Base-by-base conservation (phyloP, 92 coral and sea anemone genomes). In the Bergia sp. region DNA sequence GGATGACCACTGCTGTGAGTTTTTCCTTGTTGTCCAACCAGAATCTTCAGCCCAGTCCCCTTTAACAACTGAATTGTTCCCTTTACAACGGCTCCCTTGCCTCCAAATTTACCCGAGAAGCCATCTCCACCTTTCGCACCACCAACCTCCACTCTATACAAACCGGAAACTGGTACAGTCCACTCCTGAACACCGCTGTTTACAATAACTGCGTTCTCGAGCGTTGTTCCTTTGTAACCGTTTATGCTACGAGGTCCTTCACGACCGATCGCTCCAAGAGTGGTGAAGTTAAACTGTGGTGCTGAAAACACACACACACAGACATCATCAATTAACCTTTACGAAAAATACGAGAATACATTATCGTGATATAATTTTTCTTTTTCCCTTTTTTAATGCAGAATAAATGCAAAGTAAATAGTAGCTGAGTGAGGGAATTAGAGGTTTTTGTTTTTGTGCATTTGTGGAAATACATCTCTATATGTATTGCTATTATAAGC, bases 111-210 rank as follows among this genome's bases (percentile, higher is more conserved):
- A 16, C 4, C 10, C 16, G 13, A 4, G 1, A 40, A 1, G 20
- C 79, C 79, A 40, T 75, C 50, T 0, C 79, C 79, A 15, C 79
- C 79, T 40, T 75, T 75, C 11, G 79, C 53, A 0, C 79, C 79
- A 12, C 50, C 23, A 40, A 15, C 79, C 50, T 40, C 79, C 3
- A 75, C 5, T 41, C 50, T 37, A 41, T 75, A 75, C 47, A 75
- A 11, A 18, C 79, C 79, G 37, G 79, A 75, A 9, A 20, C 36
- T 8, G 79, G 79, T 38, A 75, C 79, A 75, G 47, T 13, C 79
- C 79, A 75, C 79, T 40, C 79, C 50, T 75, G 79, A 16, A 75
- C 15, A 75, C 79, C 79, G 49, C 79, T 75, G 47, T 75, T 75
- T 7, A 75, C 50, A 13, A 38, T 18, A 9, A 75, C 79, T 38